phyloP scores from a whole-genome alignment of 2,113 vertebrate genomes.

The Amphilophus citrinellus region DNA sequence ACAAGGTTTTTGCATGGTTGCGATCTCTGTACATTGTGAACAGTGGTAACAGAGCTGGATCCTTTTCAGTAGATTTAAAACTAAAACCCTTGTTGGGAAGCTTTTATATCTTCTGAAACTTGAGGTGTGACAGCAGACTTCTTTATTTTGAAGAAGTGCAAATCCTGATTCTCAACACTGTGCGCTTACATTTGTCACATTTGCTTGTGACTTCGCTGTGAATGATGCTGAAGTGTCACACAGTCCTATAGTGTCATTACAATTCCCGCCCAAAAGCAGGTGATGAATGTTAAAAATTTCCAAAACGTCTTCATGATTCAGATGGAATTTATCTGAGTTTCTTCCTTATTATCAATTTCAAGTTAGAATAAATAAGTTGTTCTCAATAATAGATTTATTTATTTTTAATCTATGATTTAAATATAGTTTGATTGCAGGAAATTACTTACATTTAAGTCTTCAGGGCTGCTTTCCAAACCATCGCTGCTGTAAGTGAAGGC shows the following conservation, averaged over 20 bases:
- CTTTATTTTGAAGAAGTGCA: conserved; percentile 38
- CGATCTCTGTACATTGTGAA: neutral
- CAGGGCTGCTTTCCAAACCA: conserved; percentile 25
- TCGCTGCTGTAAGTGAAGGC: conserved; percentile 36
- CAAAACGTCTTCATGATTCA: neutral
- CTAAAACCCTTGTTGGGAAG: neutral
- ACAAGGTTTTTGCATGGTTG: neutral
- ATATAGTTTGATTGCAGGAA: neutral
- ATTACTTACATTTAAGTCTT: conserved; percentile 32
- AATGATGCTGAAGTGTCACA: neutral
- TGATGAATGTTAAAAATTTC: neutral
- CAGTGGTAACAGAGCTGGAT: neutral
- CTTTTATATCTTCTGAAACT: neutral
- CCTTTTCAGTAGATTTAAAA: neutral
- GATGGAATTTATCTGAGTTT: neutral
- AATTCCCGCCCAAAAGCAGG: neutral
- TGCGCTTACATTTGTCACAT: neutral
- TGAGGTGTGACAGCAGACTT: neutral
- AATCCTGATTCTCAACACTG: neutral
- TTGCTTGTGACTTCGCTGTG: neutral
- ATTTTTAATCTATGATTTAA: neutral
- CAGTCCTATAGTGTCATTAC: neutral
- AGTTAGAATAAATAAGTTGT: too few relatives aligned
- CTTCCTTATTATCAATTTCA: neutral
- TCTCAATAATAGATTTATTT: neutral